Conservation (phyloP, 1,140 invertebrate species). For the Ladona fulva region DNA sequence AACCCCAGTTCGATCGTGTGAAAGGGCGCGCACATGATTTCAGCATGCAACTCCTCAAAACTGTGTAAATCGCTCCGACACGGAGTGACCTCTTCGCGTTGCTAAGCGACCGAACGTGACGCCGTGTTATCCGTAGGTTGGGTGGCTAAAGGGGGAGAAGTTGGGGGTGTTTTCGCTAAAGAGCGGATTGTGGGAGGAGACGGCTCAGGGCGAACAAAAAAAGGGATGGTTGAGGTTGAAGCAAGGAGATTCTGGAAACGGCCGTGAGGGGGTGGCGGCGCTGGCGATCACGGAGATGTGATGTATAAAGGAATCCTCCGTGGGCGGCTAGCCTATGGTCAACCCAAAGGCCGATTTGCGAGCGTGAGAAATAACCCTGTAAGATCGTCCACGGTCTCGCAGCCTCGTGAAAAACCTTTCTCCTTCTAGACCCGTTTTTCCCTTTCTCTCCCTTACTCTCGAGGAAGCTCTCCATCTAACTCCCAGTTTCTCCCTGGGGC, state of each 20-base stretch:
- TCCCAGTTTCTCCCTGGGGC: no score
- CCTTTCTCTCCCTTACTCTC: not conserved
- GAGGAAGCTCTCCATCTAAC: no score
- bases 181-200: not conserved
- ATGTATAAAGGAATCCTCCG: not conserved
- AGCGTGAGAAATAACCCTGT: not conserved
- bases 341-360: not conserved
- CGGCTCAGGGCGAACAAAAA: not conserved
- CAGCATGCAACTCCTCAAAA: slow-evolving; percentile 8
- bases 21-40: slow-evolving; percentile 3
- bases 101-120: slow-evolving; percentile 1
- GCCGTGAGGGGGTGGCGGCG: not conserved
- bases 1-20: slow-evolving; percentile 3
- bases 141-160: not conserved
- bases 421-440: not conserved
- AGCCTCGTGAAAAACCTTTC: slow-evolving; percentile 8
- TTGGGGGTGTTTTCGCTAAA: not conserved
- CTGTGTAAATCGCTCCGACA: slow-evolving; percentile 7
- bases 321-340: slow-evolving; percentile 1
- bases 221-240: not conserved
- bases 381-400: not conserved
- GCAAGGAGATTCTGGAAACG: not conserved
- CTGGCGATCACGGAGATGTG: not conserved
- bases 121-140: not conserved
- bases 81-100: not conserved